Evolutionary conservation across 2,888 invertebrate genomes (phyloP).

Genomic region (Periphyllus acericola): DNA sequence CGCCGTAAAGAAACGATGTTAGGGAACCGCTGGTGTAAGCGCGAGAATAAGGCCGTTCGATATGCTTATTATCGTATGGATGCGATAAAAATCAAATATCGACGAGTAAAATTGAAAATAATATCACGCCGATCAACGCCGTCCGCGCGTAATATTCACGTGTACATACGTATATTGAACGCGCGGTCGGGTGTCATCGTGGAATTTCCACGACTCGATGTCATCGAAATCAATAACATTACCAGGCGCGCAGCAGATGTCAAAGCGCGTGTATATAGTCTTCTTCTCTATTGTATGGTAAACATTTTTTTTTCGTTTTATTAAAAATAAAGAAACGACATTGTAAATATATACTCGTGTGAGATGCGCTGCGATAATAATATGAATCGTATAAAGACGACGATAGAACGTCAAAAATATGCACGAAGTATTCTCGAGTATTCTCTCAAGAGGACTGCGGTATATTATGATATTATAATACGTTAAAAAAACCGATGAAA

Average conservation of each 20-base stretch:
- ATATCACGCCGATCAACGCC: not conserved
- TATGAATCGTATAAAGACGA: too few relatives aligned
- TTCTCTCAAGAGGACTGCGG: too few relatives aligned
- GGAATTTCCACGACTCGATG: not conserved
- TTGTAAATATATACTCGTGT: too few relatives aligned
- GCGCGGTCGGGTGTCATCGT: not conserved
- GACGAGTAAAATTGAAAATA: not conserved
- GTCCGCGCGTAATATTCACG: too few relatives aligned
- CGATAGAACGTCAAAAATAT: too few relatives aligned
- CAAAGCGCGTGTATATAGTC: not conserved
- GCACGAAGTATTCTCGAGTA: too few relatives aligned
- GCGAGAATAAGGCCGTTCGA: too few relatives aligned
- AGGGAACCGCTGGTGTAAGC: not conserved
- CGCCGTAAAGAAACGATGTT: not conserved
- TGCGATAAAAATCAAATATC: not conserved
- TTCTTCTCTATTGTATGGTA: not conserved
- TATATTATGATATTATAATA: too few relatives aligned
- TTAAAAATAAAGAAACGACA: not conserved
- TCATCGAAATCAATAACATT: slow-evolving; percentile 8
- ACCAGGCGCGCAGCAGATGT: slow-evolving; percentile 20
- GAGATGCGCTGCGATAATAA: too few relatives aligned
- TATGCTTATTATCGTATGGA: too few relatives aligned
- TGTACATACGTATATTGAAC: not conserved
- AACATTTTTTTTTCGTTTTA: not conserved
- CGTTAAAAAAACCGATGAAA: too few relatives aligned